Evolutionary conservation across 2,113 vertebrate species (phyloP).

Genomic region (Xenopus borealis): DNA sequence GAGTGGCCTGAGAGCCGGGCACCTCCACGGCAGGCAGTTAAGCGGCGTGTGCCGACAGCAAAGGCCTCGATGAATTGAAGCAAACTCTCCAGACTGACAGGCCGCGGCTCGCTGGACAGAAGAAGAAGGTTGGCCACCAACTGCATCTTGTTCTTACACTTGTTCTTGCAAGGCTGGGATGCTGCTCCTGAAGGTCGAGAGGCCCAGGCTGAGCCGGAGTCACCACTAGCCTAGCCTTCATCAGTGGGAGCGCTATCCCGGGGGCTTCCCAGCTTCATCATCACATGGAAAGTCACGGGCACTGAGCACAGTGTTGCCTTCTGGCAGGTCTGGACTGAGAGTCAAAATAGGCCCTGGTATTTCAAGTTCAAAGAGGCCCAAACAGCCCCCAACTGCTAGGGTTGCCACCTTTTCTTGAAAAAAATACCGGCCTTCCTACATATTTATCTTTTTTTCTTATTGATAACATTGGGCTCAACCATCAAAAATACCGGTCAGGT

Average conservation of each 20-base stretch:
- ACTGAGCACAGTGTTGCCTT: background rate
- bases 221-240: slow-evolving; percentile 36
- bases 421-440: too few relatives aligned
- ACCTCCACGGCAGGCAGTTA: slow-evolving; percentile 90
- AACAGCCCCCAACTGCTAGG: too few relatives aligned
- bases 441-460: too few relatives aligned
- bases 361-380: too few relatives aligned
- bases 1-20: slow-evolving; percentile 80
- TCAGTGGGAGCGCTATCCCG: slow-evolving; percentile 49
- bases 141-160: slow-evolving; percentile 96
- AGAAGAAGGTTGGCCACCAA: slow-evolving; percentile 96
- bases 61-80: slow-evolving; percentile 80
- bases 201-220: slow-evolving; percentile 50
- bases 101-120: slow-evolving; percentile 92
- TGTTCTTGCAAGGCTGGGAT: slow-evolving; percentile 82
- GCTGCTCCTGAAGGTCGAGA: slow-evolving; percentile 74
- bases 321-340: too few relatives aligned
- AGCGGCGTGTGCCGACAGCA: slow-evolving; percentile 88
- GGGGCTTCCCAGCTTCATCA: slow-evolving; percentile 32
- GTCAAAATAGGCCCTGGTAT: too few relatives aligned
- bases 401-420: too few relatives aligned
- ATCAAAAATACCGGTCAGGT: too few relatives aligned
- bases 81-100: slow-evolving; percentile 80
- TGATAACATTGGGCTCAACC: too few relatives aligned
- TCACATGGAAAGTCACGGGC: slow-evolving; percentile 29